Evolutionary conservation across 2,797 vertebrate genomes (phyloP).

Genomic region (Microctenopoma stevenorrisi): DNA sequence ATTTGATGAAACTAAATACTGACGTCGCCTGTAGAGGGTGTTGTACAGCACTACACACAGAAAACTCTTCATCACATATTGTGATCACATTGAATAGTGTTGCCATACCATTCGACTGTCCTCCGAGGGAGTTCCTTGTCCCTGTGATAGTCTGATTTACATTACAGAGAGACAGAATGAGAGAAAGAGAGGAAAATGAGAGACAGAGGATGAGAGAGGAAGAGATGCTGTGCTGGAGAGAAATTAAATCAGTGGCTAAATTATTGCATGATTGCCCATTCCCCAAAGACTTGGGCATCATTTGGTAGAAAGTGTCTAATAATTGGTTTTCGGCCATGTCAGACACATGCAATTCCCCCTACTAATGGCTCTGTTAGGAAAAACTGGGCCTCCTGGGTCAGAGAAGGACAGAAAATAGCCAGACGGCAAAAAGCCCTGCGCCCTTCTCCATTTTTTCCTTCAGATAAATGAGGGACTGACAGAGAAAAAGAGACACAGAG

Average conservation of each 20-base stretch:
- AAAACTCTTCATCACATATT: constrained; percentile 54
- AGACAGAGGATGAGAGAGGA: constrained; percentile 54
- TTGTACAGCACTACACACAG: constrained; percentile 13
- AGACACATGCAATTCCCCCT: constrained; percentile 98
- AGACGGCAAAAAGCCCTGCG: constrained; percentile 62
- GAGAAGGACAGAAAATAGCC: constrained; percentile 86
- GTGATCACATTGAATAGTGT: constrained; percentile 74
- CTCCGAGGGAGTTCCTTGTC: constrained; percentile 15
- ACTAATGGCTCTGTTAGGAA: constrained; percentile 95
- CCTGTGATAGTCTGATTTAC: constrained; percentile 57
- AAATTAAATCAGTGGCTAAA: constrained; percentile 99
- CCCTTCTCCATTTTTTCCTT: constrained; percentile 42
- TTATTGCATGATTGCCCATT: constrained; percentile 99
- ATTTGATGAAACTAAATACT: constrained; percentile 36
- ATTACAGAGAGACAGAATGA: constrained; percentile 59
- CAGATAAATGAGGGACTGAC: constrained; percentile 65
- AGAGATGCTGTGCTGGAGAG: constrained; percentile 80
- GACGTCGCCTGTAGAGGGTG: constrained; percentile 35
- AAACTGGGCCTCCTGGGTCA: constrained; percentile 93
- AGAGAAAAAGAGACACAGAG: constrained; percentile 58
- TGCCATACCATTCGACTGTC: constrained; percentile 24
- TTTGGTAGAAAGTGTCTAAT: constrained; percentile 99
- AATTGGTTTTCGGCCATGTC: constrained; percentile 99
- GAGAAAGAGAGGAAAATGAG: constrained; percentile 61
- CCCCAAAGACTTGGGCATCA: constrained; percentile 96